Conservation (phyloP, 1,140 invertebrate species). For the Heliothis subflexa region DNA sequence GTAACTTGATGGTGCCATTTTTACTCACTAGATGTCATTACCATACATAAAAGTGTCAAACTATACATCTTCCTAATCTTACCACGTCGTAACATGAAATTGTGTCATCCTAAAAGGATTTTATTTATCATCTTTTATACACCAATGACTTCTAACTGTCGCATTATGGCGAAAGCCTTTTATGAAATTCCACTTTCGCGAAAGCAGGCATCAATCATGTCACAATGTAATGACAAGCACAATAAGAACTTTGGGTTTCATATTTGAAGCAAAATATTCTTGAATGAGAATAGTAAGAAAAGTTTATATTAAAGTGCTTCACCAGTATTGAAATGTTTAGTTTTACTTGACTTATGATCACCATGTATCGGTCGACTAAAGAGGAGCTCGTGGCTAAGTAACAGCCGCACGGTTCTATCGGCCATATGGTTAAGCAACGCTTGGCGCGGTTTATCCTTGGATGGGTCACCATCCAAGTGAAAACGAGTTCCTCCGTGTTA, state of each 20-base stretch:
- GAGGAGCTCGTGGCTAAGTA: too few relatives aligned
- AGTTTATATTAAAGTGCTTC: neutral
- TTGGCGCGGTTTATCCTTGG: too few relatives aligned
- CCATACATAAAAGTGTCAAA: neutral
- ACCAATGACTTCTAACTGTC: slow-evolving; percentile 24
- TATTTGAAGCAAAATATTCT: slow-evolving; percentile 8
- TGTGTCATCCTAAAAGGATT: neutral
- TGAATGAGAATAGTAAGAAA: neutral
- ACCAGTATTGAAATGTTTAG: neutral
- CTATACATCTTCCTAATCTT: neutral
- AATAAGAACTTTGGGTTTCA: slow-evolving; percentile 3
- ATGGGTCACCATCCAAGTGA: too few relatives aligned
- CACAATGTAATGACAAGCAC: slow-evolving; percentile 4
- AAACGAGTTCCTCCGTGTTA: too few relatives aligned
- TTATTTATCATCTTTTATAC: slow-evolving; percentile 29
- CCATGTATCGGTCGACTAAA: too few relatives aligned
- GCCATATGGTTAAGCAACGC: too few relatives aligned
- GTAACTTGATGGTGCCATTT: neutral
- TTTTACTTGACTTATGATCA: too few relatives aligned
- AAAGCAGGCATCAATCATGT: slow-evolving; percentile 30
- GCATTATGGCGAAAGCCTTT: slow-evolving; percentile 26
- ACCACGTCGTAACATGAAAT: neutral
- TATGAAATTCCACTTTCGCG: slow-evolving; percentile 31
- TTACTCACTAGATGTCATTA: slow-evolving; percentile 5
- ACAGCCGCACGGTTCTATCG: too few relatives aligned